Conservation (phyloP, 1,140 invertebrate genomes). For the Polypedilum vanderplanki region DNA sequence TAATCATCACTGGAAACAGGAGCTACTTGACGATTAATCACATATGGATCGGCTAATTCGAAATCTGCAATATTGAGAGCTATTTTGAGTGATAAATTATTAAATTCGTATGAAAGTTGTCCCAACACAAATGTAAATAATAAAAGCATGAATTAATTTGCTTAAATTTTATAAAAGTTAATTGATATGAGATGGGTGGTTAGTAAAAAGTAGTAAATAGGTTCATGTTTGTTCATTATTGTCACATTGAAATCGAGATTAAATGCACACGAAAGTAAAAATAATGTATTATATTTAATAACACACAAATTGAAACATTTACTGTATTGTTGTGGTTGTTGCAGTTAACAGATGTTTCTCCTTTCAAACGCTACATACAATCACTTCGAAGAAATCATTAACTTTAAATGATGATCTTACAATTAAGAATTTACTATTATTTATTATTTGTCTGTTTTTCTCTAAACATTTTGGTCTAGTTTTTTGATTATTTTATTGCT, state of each 20-base stretch:
- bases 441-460: too few relatives aligned
- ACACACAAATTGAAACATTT: neutral
- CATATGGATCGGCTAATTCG: neutral
- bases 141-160: neutral
- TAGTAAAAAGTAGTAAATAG: too few relatives aligned
- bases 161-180: too few relatives aligned
- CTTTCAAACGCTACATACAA: neutral
- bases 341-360: slow-evolving; percentile 4
- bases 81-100: neutral
- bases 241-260: too few relatives aligned
- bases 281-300: neutral
- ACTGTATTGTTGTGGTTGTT: neutral
- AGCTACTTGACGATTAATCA: neutral
- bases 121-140: neutral
- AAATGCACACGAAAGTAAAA: neutral
- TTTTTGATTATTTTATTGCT: too few relatives aligned
- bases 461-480: too few relatives aligned
- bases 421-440: neutral
- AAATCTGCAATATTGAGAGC: slow-evolving; percentile 12
- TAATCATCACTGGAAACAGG: neutral
- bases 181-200: too few relatives aligned
- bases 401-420: neutral
- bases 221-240: too few relatives aligned
- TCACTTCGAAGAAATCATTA: neutral
- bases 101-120: neutral